Percentiles rank a stretch among this genome's conserved stretches.
Evolutionary conservation across 2,113 vertebrate species (phyloP).

Genomic region (Lipotes vexillifer): DNA sequence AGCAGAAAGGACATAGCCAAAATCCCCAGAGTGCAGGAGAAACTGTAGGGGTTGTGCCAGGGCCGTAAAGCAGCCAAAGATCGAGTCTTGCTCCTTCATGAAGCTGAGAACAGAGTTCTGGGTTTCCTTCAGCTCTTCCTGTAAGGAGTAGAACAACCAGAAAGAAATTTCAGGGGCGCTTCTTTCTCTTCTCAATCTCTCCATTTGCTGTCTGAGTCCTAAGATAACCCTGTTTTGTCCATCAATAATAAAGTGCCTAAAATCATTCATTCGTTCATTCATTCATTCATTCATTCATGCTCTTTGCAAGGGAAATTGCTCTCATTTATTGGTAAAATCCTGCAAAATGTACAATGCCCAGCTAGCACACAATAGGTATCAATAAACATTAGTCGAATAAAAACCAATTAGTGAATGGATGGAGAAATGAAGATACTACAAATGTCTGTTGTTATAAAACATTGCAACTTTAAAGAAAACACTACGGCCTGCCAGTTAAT

Average conservation of each 20-base stretch:
- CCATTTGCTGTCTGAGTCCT: neutral
- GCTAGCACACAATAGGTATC: neutral
- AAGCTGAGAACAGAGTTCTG: neutral
- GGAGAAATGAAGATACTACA: neutral
- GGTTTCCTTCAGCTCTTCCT: neutral
- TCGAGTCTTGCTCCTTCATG: neutral
- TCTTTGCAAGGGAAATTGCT: neutral
- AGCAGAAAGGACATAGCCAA: neutral
- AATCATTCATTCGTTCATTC: neutral
- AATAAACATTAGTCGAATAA: neutral
- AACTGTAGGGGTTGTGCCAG: neutral
- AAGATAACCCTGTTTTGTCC: neutral
- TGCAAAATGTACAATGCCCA: neutral
- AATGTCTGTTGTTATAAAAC: neutral
- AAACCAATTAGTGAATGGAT: neutral
- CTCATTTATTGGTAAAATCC: neutral
- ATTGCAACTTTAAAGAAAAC: neutral
- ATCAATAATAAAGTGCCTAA: neutral
- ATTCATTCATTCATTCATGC: neutral
- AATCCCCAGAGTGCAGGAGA: neutral
- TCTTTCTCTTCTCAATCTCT: neutral
- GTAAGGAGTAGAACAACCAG: neutral
- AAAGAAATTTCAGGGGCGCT: neutral
- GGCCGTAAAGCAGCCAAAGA: neutral
- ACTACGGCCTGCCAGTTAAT: neutral